Conservation (phyloP, 1,140 invertebrate genomes). For the Marisa cornuarietis region DNA sequence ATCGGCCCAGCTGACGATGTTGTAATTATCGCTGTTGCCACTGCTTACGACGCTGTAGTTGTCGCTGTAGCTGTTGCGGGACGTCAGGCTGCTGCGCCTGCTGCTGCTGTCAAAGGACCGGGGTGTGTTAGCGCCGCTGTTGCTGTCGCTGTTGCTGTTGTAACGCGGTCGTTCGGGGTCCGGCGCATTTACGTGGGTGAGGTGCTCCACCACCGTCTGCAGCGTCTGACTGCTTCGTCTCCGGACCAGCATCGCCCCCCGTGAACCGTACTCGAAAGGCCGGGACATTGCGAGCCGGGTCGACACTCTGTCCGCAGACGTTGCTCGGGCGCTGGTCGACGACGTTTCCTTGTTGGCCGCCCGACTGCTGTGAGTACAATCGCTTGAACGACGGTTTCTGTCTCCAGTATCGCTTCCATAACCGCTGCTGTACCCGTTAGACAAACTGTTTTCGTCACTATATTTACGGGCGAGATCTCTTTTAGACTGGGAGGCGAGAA, state of each 20-base stretch:
- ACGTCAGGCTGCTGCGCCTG: background rate
- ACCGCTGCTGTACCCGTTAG: conserved; percentile 17
- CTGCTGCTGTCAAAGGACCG: background rate
- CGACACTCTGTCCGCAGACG: conserved; percentile 8
- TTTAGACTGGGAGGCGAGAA: too few species aligned
- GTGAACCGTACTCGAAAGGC: background rate
- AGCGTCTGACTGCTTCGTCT: conserved; percentile 13
- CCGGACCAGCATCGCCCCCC: background rate
- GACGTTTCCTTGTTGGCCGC: background rate
- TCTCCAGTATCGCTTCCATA: background rate
- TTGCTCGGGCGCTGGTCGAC: background rate
- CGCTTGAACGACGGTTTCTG: background rate
- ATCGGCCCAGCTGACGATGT: too few species aligned
- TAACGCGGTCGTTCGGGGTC: background rate
- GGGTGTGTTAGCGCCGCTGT: background rate
- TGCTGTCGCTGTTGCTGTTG: background rate
- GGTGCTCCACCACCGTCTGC: conserved; percentile 15
- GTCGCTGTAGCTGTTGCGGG: background rate
- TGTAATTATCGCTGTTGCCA: too few species aligned
- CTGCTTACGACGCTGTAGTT: background rate
- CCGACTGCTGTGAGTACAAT: conserved; percentile 7
- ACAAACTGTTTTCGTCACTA: background rate
- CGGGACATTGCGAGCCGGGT: background rate
- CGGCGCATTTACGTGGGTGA: background rate
- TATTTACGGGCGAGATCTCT: background rate